Conservation (phyloP, 2,113 vertebrate genomes). For the Myotis lucifugus region DNA sequence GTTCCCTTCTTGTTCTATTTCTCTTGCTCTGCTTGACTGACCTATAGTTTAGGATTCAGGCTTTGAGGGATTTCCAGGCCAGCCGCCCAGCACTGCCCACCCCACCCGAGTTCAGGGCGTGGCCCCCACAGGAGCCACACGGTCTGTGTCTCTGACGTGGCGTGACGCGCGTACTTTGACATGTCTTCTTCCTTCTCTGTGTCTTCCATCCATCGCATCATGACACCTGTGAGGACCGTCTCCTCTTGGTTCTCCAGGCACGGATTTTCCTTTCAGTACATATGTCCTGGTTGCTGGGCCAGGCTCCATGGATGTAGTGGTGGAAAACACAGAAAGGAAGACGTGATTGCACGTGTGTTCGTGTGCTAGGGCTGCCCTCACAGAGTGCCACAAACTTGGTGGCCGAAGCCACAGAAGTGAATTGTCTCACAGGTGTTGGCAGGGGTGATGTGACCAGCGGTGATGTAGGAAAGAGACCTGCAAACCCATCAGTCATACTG, state of each 20-base stretch:
- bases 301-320: neutral
- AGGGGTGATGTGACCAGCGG: neutral
- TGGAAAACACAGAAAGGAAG: neutral
- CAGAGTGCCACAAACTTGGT: neutral
- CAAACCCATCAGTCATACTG: neutral
- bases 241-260: neutral
- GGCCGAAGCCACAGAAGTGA: neutral
- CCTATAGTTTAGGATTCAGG: neutral
- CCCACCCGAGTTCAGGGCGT: neutral
- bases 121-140: neutral
- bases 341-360: fast-evolving
- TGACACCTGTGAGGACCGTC: neutral
- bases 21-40: slow-evolving; percentile 4
- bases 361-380: neutral
- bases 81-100: neutral
- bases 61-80: neutral
- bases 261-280: neutral
- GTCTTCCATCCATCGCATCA: neutral
- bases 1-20: neutral
- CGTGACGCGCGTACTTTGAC: neutral
- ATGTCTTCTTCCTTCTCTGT: neutral
- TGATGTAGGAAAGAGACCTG: neutral
- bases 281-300: neutral
- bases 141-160: neutral
- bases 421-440: neutral